Base-by-base conservation (phyloP, 2,113 vertebrate genomes). In the Stegastes partitus region DNA sequence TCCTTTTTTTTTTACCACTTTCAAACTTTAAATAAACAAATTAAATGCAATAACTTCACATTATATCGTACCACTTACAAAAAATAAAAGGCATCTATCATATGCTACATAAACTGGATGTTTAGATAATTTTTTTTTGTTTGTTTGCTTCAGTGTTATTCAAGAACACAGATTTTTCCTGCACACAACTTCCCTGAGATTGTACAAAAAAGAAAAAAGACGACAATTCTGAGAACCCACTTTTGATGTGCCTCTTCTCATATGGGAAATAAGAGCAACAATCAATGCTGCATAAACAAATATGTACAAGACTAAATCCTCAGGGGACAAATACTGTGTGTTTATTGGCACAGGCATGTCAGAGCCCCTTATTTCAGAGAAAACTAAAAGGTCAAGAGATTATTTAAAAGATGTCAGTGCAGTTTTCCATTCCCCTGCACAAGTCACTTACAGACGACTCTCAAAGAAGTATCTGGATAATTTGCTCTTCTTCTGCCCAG, bases 201-300 rank as follows among this genome's bases (percentile, higher is more conserved):
- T 28, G 37, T 18, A 19, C 53, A 37, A 15, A 14, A 14, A 21
- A 31, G 8, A 14, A 14, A 21, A 31, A 9, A n/a, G 21, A 37
- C 53, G 66, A 47, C 42, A 23, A 68, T 68, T 87, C 78, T 69
- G 85, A 84, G 59, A 78, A 55, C 65, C 74, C 49, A 16, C 23
- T 67, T 57, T 67, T 5, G 5, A 56, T 47, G 22, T n/a, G 50
- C 0, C 39, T 55, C 50, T 53, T 65, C 70, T 84, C 70, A 68
- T 82, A 50, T 90, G 87, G 83, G 89, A 91, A 85, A 79, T 76
- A 79, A 75, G 74, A 81, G 47, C 51, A 82, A 78, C 78, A 77
- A 58, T 22, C 39, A 63, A 79, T 15, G 37, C 44, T 58, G 22
- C 37, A 72, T 67, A 86, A 84, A 87, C 61, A 92, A 92, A 90